Evolutionary conservation across 2,888 invertebrate species (phyloP).

Genomic region (Macrophya alboannulata): DNA sequence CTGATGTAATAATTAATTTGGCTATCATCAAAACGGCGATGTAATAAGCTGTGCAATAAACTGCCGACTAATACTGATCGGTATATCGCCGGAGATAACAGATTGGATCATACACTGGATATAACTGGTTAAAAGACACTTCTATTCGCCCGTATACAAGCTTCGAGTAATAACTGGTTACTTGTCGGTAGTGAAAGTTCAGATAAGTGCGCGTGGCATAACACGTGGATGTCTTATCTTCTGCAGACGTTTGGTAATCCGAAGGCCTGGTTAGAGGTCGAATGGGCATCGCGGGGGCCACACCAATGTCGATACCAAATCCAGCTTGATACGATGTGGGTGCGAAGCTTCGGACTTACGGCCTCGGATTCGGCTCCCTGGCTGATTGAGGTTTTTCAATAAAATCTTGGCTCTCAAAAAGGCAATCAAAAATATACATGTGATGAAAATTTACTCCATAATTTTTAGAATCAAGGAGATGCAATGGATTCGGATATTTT

Average conservation of each 20-base stretch:
- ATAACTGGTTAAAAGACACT: slow-evolving; percentile 13
- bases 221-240: slow-evolving; percentile 48
- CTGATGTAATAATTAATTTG: neutral
- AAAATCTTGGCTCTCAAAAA: neutral
- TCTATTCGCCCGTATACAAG: neutral
- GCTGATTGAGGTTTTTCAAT: neutral
- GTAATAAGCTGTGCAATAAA: neutral
- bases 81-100: neutral
- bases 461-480: neutral
- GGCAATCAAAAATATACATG: too few species aligned
- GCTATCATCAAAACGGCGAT: neutral
- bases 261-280: slow-evolving; percentile 11
- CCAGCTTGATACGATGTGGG: neutral
- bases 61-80: neutral
- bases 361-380: neutral
- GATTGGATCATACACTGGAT: slow-evolving; percentile 1
- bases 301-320: slow-evolving; percentile 1
- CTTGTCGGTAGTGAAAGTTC: neutral
- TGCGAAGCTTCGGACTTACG: neutral
- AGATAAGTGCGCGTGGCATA: slow-evolving; percentile 13
- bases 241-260: slow-evolving; percentile 37
- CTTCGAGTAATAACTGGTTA: slow-evolving; percentile 11
- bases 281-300: slow-evolving; percentile 5
- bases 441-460: neutral
- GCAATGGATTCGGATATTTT: neutral